Percentiles rank a stretch among this genome's conserved stretches.
phyloP scores from a whole-genome alignment of 2,797 vertebrate species.

The Spinus pinus region DNA sequence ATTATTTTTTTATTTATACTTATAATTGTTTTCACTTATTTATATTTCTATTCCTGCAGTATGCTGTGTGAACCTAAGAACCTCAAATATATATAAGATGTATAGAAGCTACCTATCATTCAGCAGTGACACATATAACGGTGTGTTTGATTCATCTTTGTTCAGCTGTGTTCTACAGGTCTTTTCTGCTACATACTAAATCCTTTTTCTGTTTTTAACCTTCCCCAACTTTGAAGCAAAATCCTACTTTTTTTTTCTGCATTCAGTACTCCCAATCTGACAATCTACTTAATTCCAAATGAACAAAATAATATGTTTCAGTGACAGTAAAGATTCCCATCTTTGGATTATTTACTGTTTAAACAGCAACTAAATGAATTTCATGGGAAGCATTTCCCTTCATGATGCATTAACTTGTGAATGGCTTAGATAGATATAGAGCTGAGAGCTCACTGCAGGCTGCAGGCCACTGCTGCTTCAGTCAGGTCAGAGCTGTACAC shows the following conservation, averaged over 20 bases:
- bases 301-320: neutral
- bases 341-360: neutral
- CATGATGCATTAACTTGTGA: neutral
- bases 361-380: neutral
- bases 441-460: conserved; percentile 7
- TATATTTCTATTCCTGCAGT: neutral
- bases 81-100: neutral
- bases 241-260: neutral
- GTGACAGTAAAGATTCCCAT: neutral
- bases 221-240: neutral
- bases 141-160: neutral
- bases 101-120: neutral
- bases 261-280: neutral
- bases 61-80: neutral
- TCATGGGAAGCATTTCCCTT: neutral
- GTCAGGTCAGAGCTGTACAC: conserved; percentile 8
- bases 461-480: neutral
- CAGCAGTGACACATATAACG: neutral
- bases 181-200: neutral
- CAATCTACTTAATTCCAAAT: neutral
- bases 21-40: neutral
- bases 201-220: neutral
- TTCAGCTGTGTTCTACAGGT: neutral
- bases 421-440: neutral
- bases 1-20: neutral